A percentile compares a stretch with the other conserved stretches of the same genome.
Evolutionary conservation across 1,140 invertebrate genomes (phyloP).

Genomic region (Diabrotica undecimpunctata): DNA sequence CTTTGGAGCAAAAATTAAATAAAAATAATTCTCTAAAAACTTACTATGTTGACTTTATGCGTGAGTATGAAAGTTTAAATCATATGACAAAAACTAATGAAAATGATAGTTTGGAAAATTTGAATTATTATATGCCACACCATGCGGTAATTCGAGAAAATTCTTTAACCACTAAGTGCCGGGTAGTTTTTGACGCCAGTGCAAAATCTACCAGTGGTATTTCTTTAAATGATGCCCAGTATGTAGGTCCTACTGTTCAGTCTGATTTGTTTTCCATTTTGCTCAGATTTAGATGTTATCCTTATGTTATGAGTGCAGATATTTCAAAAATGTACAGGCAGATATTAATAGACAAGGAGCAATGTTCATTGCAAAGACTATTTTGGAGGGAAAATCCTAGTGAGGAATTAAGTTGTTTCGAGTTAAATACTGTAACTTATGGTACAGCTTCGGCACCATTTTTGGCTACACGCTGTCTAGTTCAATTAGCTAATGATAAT

Average conservation of each 20-base stretch:
- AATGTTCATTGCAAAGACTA: slow-evolving; percentile 42
- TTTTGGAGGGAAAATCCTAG: slow-evolving; percentile 35
- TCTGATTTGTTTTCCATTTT: slow-evolving; percentile 35
- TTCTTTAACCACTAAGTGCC: slow-evolving; percentile 37
- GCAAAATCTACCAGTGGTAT: slow-evolving; percentile 30
- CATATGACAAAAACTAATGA: slow-evolving; percentile 21
- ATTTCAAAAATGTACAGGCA: slow-evolving; percentile 46
- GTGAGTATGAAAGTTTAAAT: slow-evolving; percentile 40
- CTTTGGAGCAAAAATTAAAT: slow-evolving; percentile 20
- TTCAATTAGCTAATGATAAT: slow-evolving; percentile 35
- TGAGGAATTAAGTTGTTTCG: slow-evolving; percentile 33
- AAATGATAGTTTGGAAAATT: background rate
- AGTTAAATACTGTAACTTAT: slow-evolving; percentile 36
- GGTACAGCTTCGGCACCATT: slow-evolving; percentile 33
- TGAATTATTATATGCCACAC: slow-evolving; percentile 31
- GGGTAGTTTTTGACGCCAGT: slow-evolving; percentile 15
- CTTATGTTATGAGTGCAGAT: slow-evolving; percentile 36
- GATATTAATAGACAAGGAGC: slow-evolving; percentile 30
- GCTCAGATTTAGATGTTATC: slow-evolving; percentile 37
- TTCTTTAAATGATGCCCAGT: slow-evolving; percentile 34
- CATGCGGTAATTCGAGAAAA: slow-evolving; percentile 42
- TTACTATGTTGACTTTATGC: slow-evolving; percentile 20
- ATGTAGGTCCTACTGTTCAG: slow-evolving; percentile 34
- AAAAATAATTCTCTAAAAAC: slow-evolving; percentile 16
- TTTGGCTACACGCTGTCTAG: slow-evolving; percentile 34